Base-by-base conservation (phyloP, 2,888 invertebrate genomes). In the Girardia tigrina region DNA sequence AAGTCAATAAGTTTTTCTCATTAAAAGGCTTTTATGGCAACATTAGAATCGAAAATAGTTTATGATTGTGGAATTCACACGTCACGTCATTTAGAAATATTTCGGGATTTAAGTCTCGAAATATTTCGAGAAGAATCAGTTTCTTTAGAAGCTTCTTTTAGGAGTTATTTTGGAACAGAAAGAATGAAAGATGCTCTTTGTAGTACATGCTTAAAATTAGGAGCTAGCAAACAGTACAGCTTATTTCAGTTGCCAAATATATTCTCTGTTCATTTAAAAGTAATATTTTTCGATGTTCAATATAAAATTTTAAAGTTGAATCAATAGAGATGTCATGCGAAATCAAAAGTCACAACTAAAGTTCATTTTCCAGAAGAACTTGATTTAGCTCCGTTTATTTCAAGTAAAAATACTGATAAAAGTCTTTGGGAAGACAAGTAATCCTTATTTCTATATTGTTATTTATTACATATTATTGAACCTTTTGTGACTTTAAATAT, bases 381-480 rank as follows among this genome's bases (percentile, higher is more conserved):
- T 78, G 94, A 95, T 83, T 92, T 97, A 92, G 91, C 94, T 0
- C 94, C 95, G 0, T 97, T 93, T 82, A 92, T 94, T 90, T 89
- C 89, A 1, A 76, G 75, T 29, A 72, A 26, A 28, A 8, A 42
- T 69, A 27, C 71, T 16, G 69, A 72, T 28, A 75, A 28, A 29
- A 70, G 69, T n/a, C 29, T 29, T 70, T 75, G 74, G 74, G 75
- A 76, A 26, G 73, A 75, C 26, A 26, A 42, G 29, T 75, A 42
- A 75, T n/a, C 26, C 75, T 12, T 76, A 26, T n/a, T 56, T 56
- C 23, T 4, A 16, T n/a, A n/a, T n/a, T n/a, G n/a, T n/a, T n/a
- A n/a, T n/a, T n/a, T n/a, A n/a, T n/a, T n/a, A n/a, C n/a, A n/a
- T n/a, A n/a, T n/a, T n/a, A n/a, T n/a, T n/a, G n/a, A n/a, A n/a